phyloP scores from a whole-genome alignment of 2,797 vertebrate species.

The Remorina albescens region DNA sequence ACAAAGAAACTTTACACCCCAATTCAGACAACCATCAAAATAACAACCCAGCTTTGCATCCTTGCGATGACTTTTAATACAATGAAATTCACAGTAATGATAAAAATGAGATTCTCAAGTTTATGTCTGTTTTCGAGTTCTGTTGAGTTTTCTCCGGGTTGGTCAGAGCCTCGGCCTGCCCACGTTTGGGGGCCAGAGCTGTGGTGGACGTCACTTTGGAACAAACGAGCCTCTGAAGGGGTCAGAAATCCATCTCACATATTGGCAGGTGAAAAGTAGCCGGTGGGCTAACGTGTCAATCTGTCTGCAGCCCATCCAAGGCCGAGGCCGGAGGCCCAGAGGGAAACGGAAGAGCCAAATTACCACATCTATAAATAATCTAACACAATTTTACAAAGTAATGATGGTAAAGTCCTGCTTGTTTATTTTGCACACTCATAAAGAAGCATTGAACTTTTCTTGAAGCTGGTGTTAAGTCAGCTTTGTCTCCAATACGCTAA shows the following conservation, averaged over 20 bases:
- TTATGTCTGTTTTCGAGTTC: not conserved
- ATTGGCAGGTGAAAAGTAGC: constrained; percentile 10
- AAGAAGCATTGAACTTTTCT: constrained; percentile 14
- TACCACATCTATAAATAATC: not conserved
- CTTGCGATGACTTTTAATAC: too few relatives aligned
- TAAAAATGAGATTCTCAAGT: not conserved
- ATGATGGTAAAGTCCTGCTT: not conserved
- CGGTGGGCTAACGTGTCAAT: not conserved
- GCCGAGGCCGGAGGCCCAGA: not conserved
- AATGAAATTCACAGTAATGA: not conserved
- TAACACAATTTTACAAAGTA: not conserved
- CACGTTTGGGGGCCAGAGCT: not conserved
- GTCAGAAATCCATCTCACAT: constrained; percentile 6
- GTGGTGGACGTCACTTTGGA: not conserved
- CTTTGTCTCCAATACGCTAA: too few relatives aligned
- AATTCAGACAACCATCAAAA: not conserved
- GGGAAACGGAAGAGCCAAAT: not conserved
- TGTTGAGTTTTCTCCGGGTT: not conserved
- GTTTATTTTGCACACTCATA: too few relatives aligned
- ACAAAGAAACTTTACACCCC: not conserved
- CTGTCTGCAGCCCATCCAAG: not conserved
- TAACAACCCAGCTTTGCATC: too few relatives aligned
- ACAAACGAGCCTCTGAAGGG: not conserved
- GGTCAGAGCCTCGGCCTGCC: not conserved
- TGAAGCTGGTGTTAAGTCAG: too few relatives aligned